Evolutionary conservation across 2,888 invertebrate genomes (phyloP), one percentile per base, ranked within the genome.

Genomic region (Bimastos eiseni): DNA sequence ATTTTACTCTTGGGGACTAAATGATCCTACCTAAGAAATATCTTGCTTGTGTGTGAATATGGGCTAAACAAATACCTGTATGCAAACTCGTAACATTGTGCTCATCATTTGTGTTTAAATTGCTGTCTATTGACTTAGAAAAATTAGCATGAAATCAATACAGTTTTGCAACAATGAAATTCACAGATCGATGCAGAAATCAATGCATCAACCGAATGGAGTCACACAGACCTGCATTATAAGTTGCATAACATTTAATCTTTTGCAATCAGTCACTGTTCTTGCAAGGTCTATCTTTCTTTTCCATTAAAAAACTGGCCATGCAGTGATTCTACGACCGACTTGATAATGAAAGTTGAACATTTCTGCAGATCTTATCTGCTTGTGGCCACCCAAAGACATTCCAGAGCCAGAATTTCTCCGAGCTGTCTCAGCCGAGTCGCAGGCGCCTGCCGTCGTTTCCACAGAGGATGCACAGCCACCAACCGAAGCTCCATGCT

Each of bases 321-420:
- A 24, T 24, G 15, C 49, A 49, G 21, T 49, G 49, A 49, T 49
- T 49, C 49, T 6, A 49, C 24, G 49, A 49, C 49, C 19, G 49
- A 49, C 49, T 49, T 70, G 30, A 70, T n/a, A 70, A 70, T 70
- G 13, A n/a, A n/a, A 70, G 70, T 70, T 70, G n/a, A 70, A 70
- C 70, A 70, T 15, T 84, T 84, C 70, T 37, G 19, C 70, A 90
- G 90, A 70, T 90, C 34, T 21, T 90, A 37, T 37, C 49, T 34
- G n/a, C n/a, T 30, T 90, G 90, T 70, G 90, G 90, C 5, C 90
- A 90, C 37, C 90, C 90, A 11, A 90, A 90, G 70, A 90, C 90
- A 37, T 70, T 70, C 37, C 44, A 70, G 21, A 70, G 70, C 70
- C 49, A 44, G 19, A 44, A 44, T 49, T n/a, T 70, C 55, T 55